phyloP scores from a whole-genome alignment of 1,140 invertebrate genomes.

The Aradophagus sp. region DNA sequence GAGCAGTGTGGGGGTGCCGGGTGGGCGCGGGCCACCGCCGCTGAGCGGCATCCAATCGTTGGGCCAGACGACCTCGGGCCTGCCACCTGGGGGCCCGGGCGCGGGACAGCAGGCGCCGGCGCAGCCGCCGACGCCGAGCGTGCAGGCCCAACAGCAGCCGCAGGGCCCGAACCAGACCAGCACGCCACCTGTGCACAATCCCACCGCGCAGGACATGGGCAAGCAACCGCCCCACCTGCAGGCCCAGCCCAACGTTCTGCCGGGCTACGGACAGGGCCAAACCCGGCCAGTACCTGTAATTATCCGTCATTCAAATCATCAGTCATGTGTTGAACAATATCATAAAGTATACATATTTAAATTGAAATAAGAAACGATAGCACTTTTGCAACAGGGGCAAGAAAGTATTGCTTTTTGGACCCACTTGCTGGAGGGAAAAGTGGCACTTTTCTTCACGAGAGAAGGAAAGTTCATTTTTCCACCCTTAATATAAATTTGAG shows the following conservation, averaged over 20 bases:
- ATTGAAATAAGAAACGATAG: no score
- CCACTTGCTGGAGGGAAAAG: no score
- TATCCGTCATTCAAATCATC: neutral
- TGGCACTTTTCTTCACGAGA: no score
- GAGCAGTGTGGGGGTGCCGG: conserved; percentile 68
- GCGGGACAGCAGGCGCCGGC: conserved; percentile 64
- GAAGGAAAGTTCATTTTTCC: no score
- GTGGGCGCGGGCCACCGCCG: conserved; percentile 69
- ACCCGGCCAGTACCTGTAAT: conserved; percentile 53
- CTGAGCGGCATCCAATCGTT: conserved; percentile 67
- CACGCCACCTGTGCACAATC: conserved; percentile 65
- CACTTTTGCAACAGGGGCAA: no score
- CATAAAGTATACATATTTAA: no score
- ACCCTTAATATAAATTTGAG: no score
- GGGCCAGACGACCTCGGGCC: conserved; percentile 65
- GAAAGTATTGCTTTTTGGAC: no score
- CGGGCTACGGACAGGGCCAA: conserved; percentile 61
- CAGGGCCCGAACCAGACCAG: conserved; percentile 67
- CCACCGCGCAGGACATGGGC: conserved; percentile 69
- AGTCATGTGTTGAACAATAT: neutral
- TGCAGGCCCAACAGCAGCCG: conserved; percentile 64
- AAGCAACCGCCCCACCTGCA: conserved; percentile 69
- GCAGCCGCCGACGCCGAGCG: conserved; percentile 62
- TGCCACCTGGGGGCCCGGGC: conserved; percentile 65
- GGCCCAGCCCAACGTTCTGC: conserved; percentile 61